Conservation (phyloP, 2,888 invertebrate species). For the Drosophila fungiperda region DNA sequence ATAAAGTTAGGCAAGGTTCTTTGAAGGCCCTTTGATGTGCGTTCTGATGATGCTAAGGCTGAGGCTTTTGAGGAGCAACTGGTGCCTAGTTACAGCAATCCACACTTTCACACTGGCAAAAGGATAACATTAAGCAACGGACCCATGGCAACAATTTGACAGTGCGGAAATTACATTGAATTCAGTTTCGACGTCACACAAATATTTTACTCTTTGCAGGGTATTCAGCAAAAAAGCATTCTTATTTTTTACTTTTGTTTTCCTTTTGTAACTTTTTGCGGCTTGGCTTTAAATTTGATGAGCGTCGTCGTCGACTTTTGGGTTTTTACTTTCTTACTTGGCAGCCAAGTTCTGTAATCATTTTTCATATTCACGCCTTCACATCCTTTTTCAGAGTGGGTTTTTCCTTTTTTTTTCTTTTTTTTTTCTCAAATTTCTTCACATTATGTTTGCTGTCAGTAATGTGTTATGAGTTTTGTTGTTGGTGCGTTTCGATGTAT, state of each 20-base stretch:
- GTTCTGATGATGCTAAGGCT: neutral
- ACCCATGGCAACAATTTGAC: slow-evolving; percentile 50
- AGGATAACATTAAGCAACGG: slow-evolving; percentile 14
- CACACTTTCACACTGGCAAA: slow-evolving; percentile 16
- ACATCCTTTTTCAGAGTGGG: slow-evolving; percentile 25
- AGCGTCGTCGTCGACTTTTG: slow-evolving; percentile 25
- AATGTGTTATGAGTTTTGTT: slow-evolving; percentile 45
- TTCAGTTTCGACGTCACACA: slow-evolving; percentile 28
- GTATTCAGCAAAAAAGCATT: neutral
- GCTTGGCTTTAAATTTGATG: slow-evolving; percentile 40
- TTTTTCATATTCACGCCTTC: slow-evolving; percentile 59
- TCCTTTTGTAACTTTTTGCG: slow-evolving; percentile 1
- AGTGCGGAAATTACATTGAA: slow-evolving; percentile 15
- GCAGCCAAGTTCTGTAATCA: slow-evolving; percentile 44
- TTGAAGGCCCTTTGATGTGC: slow-evolving; percentile 49
- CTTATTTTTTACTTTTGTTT: neutral
- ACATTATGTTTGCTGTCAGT: slow-evolving; percentile 42
- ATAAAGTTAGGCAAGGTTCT: slow-evolving; percentile 25
- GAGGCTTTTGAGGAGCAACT: neutral
- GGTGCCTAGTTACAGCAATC: slow-evolving; percentile 35
- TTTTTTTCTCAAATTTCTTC: slow-evolving; percentile 22
- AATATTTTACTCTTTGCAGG: slow-evolving; percentile 2
- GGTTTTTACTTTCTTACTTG: slow-evolving; percentile 20
- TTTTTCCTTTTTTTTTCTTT: neutral
- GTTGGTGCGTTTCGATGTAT: slow-evolving; percentile 2